phyloP scores from a whole-genome alignment of 2,797 vertebrate genomes.

The Martes flavigula region DNA sequence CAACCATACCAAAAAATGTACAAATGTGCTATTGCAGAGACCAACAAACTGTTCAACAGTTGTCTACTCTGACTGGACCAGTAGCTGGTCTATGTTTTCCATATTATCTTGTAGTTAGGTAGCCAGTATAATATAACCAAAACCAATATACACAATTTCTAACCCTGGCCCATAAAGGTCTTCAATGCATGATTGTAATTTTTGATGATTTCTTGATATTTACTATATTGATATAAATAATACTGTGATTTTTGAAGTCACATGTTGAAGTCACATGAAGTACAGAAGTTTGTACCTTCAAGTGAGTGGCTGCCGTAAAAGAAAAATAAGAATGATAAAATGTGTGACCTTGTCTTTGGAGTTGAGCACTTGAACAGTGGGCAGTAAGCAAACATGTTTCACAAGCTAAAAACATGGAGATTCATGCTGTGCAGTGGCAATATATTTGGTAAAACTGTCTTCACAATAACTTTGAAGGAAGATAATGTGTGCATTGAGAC shows the following conservation, averaged over 20 bases:
- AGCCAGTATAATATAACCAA: neutral
- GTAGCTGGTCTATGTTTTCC: neutral
- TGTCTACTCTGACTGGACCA: neutral
- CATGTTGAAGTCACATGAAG: neutral
- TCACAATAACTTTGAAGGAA: neutral
- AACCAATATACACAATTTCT: neutral
- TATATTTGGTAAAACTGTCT: neutral
- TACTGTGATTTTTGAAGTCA: neutral
- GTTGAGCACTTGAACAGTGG: neutral
- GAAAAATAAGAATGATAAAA: neutral
- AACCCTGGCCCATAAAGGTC: neutral
- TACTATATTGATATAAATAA: neutral
- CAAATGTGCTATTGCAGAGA: neutral
- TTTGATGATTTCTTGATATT: neutral
- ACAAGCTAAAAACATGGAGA: neutral
- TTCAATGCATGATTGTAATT: neutral
- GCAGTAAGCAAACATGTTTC: neutral
- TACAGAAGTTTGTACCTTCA: neutral
- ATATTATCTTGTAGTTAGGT: neutral
- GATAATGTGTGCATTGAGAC: neutral
- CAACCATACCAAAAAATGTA: neutral
- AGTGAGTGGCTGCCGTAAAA: neutral
- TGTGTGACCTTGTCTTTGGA: neutral
- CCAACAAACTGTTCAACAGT: neutral
- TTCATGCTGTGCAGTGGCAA: neutral